Evolutionary conservation across 2,113 vertebrate species (phyloP).

Genomic region (Muntiacus reevesi): DNA sequence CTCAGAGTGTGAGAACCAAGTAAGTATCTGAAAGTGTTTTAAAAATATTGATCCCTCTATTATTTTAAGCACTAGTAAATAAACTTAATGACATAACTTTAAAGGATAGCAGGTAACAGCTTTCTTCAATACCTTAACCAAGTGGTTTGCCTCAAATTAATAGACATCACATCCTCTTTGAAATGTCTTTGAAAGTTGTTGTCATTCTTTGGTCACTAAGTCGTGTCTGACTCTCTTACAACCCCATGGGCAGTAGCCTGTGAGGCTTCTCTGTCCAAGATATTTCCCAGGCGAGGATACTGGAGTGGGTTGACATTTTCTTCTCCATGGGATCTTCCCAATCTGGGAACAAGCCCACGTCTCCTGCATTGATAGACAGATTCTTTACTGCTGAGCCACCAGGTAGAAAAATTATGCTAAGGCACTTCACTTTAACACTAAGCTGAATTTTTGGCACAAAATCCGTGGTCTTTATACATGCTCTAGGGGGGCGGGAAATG

Average conservation of each 20-base stretch:
- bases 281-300: not conserved
- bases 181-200: not conserved
- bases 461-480: not conserved
- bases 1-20: not conserved
- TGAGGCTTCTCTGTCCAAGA: not conserved
- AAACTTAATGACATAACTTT: not conserved
- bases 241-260: not conserved
- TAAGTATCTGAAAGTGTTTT: not conserved
- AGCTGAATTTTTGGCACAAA: not conserved
- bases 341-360: not conserved
- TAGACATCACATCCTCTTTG: not conserved
- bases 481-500: not conserved
- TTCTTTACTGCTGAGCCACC: not conserved
- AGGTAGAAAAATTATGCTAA: not conserved
- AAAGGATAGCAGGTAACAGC: not conserved
- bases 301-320: not conserved
- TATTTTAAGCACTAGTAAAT: slow-evolving; percentile 7
- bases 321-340: not conserved
- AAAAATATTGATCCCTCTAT: not conserved
- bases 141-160: not conserved
- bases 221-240: not conserved
- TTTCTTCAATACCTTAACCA: not conserved
- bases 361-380: not conserved
- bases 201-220: not conserved
- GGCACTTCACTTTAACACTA: not conserved